These are phyloP conservation scores for Nemoura dubitans DNA, from an alignment of 2,888 invertebrate species.

Conservation along the genomic window DNA sequence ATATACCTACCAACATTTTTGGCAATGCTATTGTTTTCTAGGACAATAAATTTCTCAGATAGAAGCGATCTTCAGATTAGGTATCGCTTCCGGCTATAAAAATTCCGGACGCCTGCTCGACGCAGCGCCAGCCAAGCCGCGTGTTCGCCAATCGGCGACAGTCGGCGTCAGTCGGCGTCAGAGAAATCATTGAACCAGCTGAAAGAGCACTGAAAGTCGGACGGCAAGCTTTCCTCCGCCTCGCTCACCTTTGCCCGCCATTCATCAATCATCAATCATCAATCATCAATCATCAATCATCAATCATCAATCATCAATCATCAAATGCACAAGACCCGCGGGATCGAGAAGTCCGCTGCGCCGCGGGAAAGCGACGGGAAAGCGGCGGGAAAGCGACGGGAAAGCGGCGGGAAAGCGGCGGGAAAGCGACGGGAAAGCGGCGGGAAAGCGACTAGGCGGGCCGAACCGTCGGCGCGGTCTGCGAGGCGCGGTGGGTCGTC, in stretches of 20 bases:
- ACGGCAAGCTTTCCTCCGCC: too few relatives aligned
- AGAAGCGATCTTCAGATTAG: neutral
- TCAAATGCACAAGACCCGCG: neutral
- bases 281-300: too few relatives aligned
- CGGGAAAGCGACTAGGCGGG: neutral
- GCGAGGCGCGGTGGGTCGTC: neutral
- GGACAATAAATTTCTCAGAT: neutral
- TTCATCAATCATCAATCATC: too few relatives aligned
- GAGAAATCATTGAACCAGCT: too few relatives aligned
- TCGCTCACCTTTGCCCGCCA: neutral
- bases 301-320: too few relatives aligned
- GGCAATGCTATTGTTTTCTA: constrained; percentile 18
- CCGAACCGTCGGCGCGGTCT: neutral
- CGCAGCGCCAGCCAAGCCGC: too few relatives aligned
- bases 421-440: neutral
- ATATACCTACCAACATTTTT: too few relatives aligned
- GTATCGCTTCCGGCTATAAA: neutral
- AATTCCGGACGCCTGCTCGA: too few relatives aligned
- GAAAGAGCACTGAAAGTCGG: too few relatives aligned
- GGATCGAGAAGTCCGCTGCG: too few relatives aligned
- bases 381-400: neutral
- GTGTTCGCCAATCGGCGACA: too few relatives aligned
- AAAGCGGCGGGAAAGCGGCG: neutral
- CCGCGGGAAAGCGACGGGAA: neutral
- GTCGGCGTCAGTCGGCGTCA: too few relatives aligned